phyloP scores from a whole-genome alignment of 30 jellyfish, hydroid and myxozoan genomes.

The Aurelia sp. region DNA sequence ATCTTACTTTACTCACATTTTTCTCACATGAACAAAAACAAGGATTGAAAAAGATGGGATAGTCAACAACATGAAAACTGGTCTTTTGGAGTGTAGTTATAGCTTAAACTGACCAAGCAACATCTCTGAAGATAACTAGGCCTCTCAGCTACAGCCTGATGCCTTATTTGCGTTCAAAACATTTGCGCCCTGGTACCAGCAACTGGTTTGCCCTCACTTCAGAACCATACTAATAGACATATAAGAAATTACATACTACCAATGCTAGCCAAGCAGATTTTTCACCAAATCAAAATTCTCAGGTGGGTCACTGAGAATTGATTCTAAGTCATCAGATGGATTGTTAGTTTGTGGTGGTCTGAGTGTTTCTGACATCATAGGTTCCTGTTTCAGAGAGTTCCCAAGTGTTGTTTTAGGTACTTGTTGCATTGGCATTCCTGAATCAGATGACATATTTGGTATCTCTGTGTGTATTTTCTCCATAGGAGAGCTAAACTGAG shows the following conservation, averaged over 20 bases:
- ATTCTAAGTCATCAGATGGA: slow-evolving; percentile 78
- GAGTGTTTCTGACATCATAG: slow-evolving; percentile 16
- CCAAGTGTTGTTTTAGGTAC: slow-evolving; percentile 19
- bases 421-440: slow-evolving; percentile 39
- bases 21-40: no score
- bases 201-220: no score
- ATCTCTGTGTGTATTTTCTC: slow-evolving; percentile 42
- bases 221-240: no score
- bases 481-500: slow-evolving; percentile 45
- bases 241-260: background rate
- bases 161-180: no score
- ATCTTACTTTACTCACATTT: no score
- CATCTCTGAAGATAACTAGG: no score
- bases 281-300: slow-evolving; percentile 82
- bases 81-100: no score
- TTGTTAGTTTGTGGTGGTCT: slow-evolving; percentile 18
- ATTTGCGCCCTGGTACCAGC: no score
- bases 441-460: slow-evolving; percentile 37
- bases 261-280: slow-evolving; percentile 51
- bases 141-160: no score
- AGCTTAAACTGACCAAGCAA: no score
- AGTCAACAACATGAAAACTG: no score
- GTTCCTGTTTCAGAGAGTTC: slow-evolving; percentile 48
- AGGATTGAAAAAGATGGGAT: no score
- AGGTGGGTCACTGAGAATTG: slow-evolving; percentile 83